Percentiles rank a stretch among this genome's conserved stretches.
Evolutionary conservation across 2,113 vertebrate species (phyloP).

Genomic region (Sylvilagus bachmani): DNA sequence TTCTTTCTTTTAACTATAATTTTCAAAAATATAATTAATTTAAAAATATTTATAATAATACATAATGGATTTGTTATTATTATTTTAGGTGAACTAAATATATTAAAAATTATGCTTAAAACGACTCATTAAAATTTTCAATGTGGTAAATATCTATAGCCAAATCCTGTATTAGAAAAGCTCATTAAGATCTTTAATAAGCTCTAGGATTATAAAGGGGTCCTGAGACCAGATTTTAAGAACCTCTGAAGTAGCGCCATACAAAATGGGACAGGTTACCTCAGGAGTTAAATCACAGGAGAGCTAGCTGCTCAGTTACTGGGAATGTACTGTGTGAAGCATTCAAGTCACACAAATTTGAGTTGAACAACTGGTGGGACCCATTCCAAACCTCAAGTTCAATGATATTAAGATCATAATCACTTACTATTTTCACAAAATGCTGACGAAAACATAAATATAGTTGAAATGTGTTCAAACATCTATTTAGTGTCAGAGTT

Average conservation of each 20-base stretch:
- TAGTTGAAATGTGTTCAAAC: conserved; percentile 13
- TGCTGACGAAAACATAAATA: not conserved
- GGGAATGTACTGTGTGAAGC: not conserved
- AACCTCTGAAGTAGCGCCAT: not conserved
- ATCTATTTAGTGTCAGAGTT: not conserved
- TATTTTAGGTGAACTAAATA: not conserved
- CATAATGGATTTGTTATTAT: no score
- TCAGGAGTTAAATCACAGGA: not conserved
- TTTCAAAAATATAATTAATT: no score
- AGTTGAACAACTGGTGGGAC: not conserved
- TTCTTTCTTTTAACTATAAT: no score
- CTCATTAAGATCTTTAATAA: not conserved
- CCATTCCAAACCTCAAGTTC: not conserved
- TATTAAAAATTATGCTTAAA: not conserved
- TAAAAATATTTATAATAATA: no score
- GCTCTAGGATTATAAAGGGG: not conserved
- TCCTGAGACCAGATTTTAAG: not conserved
- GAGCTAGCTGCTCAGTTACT: not conserved
- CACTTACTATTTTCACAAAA: not conserved
- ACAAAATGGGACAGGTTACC: not conserved
- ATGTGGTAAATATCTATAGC: not conserved
- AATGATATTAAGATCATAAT: not conserved
- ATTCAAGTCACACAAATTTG: not conserved
- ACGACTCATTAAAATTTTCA: not conserved
- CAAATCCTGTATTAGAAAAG: not conserved